phyloP scores from a whole-genome alignment of 2,113 vertebrate species.

The Sylvia atricapilla region DNA sequence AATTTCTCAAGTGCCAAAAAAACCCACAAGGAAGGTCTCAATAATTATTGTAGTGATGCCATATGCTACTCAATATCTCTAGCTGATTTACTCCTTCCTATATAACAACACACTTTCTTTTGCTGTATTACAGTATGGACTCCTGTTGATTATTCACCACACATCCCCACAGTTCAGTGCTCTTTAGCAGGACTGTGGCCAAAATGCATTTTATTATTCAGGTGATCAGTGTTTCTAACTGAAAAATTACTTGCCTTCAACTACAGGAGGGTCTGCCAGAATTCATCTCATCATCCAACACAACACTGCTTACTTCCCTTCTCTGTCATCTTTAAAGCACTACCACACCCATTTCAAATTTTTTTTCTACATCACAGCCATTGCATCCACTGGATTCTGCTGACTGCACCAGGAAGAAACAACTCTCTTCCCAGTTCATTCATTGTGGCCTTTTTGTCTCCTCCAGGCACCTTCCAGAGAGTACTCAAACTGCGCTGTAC shows the following conservation, averaged over 20 bases:
- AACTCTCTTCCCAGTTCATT: not conserved
- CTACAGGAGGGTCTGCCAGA: not conserved
- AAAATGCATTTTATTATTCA: not conserved
- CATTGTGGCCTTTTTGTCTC: not conserved
- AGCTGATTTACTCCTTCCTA: not conserved
- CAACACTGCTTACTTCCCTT: not conserved
- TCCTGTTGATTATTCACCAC: not conserved
- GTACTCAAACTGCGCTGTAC: not conserved
- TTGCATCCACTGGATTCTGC: not conserved
- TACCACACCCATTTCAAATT: not conserved
- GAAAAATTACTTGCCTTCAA: not conserved
- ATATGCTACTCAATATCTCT: not conserved
- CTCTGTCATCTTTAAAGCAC: not conserved
- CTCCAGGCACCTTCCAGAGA: not conserved
- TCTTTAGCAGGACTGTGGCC: not conserved
- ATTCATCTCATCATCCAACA: not conserved
- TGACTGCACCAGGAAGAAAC: not conserved
- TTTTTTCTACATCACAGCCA: not conserved
- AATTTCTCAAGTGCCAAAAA: not conserved
- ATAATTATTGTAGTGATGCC: not conserved
- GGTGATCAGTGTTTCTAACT: not conserved
- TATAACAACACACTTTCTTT: not conserved
- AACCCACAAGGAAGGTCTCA: not conserved
- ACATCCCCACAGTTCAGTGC: not conserved
- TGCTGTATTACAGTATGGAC: not conserved